Percentiles rank a stretch among this genome's conserved stretches.
Evolutionary conservation across 2,113 vertebrate species (phyloP).

Genomic region (Accipiter virgatus): DNA sequence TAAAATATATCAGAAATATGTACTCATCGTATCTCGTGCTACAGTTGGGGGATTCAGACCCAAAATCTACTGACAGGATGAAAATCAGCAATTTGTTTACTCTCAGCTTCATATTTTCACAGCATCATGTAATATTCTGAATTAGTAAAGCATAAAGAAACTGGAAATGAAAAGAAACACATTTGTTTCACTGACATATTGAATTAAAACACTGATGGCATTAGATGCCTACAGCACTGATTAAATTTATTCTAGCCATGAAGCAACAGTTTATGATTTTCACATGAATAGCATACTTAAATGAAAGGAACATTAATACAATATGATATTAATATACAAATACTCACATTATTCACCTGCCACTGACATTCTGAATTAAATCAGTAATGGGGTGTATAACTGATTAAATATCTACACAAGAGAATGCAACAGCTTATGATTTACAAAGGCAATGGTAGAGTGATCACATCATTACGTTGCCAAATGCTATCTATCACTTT

Average conservation of each 20-base stretch:
- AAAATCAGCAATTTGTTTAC: conserved; percentile 35
- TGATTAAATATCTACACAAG: conserved; percentile 85
- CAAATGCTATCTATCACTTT: conserved; percentile 84
- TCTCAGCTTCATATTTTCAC: neutral
- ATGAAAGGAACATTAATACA: conserved; percentile 77
- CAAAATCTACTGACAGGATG: neutral
- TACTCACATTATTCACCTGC: conserved; percentile 78
- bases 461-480: conserved; percentile 82
- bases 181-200: conserved; percentile 49
- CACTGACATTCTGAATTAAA: conserved; percentile 79
- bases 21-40: neutral
- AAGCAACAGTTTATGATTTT: conserved; percentile 77
- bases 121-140: neutral
- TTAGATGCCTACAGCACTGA: conserved; percentile 62
- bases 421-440: conserved; percentile 82
- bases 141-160: conserved; percentile 43
- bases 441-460: conserved; percentile 75
- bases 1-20: neutral
- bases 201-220: conserved; percentile 65
- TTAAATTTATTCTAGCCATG: conserved; percentile 73
- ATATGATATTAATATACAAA: conserved; percentile 81
- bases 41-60: neutral
- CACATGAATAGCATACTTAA: conserved; percentile 76
- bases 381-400: conserved; percentile 79
- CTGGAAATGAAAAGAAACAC: conserved; percentile 48